Conservation (phyloP, 2,888 invertebrate species). For the Coecobrya sp. region DNA sequence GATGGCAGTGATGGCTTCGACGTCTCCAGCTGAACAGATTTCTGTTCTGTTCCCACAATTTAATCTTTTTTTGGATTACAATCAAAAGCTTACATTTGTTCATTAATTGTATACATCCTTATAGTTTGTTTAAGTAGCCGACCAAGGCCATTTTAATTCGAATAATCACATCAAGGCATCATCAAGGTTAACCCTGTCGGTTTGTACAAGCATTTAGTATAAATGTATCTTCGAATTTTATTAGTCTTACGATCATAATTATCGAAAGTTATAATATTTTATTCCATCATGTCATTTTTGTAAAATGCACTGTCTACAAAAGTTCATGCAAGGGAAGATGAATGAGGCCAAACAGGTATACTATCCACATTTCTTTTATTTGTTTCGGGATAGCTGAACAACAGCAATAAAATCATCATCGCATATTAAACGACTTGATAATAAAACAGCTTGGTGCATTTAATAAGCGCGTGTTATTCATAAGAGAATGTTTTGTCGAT, state of each 20-base stretch:
- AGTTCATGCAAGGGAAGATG: background rate
- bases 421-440: conserved; percentile 39
- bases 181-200: background rate
- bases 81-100: background rate
- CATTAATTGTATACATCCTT: background rate
- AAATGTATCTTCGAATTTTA: background rate
- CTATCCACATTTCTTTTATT: background rate
- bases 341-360: background rate
- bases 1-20: background rate
- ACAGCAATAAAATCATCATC: background rate
- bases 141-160: conserved; percentile 28
- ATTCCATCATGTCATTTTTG: background rate
- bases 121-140: background rate
- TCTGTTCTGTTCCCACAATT: conserved; percentile 12
- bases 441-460: conserved; percentile 58
- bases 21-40: background rate
- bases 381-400: background rate
- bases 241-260: background rate
- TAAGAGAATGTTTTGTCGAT: conserved; percentile 63
- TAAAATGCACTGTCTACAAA: background rate
- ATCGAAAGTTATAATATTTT: background rate
- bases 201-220: no score
- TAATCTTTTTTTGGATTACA: background rate
- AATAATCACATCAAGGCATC: conserved; percentile 26
- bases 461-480: background rate